Evolutionary conservation across 1,140 invertebrate genomes (phyloP).

Genomic region (Lysiphlebus fabarum): DNA sequence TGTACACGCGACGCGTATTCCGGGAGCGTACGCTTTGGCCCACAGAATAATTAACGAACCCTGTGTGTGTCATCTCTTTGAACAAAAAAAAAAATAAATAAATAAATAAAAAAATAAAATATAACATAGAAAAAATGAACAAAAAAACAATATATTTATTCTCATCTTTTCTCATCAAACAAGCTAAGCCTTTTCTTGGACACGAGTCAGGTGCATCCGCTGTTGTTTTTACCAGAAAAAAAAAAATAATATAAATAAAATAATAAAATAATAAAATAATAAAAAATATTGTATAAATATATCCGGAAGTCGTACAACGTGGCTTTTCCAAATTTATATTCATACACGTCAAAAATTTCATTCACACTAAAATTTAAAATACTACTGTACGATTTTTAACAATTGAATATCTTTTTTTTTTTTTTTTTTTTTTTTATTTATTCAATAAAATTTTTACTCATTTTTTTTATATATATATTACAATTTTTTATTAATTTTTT

Average conservation of each 20-base stretch:
- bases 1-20: constrained; percentile 27
- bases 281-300: constrained; percentile 2
- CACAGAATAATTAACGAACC: constrained; percentile 32
- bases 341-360: too few species aligned
- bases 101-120: not conserved
- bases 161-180: too few species aligned
- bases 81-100: constrained; percentile 8
- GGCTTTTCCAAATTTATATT: not conserved
- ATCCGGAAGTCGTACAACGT: constrained; percentile 18
- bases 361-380: too few species aligned
- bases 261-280: too few species aligned
- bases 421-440: too few species aligned
- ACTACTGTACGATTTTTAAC: too few species aligned
- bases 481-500: too few species aligned
- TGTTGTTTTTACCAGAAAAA: constrained; percentile 11
- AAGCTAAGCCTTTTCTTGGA: constrained; percentile 3
- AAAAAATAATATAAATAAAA: constrained; percentile 6
- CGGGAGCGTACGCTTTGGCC: constrained; percentile 27
- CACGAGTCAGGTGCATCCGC: constrained; percentile 23
- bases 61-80: constrained; percentile 4
- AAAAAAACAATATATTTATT: too few species aligned
- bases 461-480: too few species aligned
- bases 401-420: too few species aligned
- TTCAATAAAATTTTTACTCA: too few species aligned
- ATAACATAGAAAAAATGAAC: too few species aligned